Percentiles rank a stretch among this genome's conserved stretches.
Evolutionary conservation across 2,888 invertebrate genomes (phyloP).

Genomic region (Ceriagrion tenellum): DNA sequence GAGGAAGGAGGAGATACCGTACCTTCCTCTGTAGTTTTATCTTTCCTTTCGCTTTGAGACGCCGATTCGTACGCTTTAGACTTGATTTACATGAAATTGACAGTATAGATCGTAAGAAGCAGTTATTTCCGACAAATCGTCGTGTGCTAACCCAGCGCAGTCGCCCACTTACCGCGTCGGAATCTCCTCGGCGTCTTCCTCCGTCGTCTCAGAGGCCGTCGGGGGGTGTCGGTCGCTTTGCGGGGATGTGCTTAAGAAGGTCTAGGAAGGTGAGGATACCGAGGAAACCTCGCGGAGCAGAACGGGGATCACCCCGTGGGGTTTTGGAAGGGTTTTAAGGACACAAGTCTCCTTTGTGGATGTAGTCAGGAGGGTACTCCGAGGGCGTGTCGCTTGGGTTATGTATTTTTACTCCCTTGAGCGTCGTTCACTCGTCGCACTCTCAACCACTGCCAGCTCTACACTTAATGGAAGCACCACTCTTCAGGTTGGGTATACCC

Average conservation of each 20-base stretch:
- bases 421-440: slow-evolving; percentile 76
- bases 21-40: slow-evolving; percentile 68
- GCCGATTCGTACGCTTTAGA: no score
- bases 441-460: slow-evolving; percentile 70
- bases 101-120: no score
- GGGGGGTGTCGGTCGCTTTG: slow-evolving; percentile 55
- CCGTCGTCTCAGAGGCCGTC: slow-evolving; percentile 69
- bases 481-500: not conserved
- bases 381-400: not conserved
- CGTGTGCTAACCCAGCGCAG: slow-evolving; percentile 54
- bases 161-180: slow-evolving; percentile 50
- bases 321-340: not conserved
- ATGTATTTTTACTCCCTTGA: not conserved
- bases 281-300: not conserved
- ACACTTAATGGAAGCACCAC: not conserved
- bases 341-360: not conserved
- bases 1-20: not conserved
- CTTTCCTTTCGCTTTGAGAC: no score
- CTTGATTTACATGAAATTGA: no score
- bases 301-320: not conserved
- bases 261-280: not conserved
- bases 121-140: no score
- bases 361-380: not conserved
- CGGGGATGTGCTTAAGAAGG: slow-evolving; percentile 57
- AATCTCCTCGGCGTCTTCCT: slow-evolving; percentile 38